These are phyloP conservation scores for Porites cylindrica DNA, from an alignment of 92 coral and sea anemone species.

Conservation along the genomic window DNA sequence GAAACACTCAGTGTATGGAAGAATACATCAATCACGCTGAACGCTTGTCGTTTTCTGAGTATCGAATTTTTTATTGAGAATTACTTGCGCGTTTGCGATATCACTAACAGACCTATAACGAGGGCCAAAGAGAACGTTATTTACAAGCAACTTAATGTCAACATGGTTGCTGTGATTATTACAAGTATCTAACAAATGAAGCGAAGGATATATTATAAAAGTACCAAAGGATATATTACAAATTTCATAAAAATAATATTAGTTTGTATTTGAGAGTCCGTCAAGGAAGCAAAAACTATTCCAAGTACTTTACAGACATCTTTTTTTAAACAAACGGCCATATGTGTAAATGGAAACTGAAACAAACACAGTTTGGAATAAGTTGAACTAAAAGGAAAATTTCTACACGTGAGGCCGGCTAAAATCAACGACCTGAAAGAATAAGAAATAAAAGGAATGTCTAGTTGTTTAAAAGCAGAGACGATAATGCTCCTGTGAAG, in stretches of 20 bases:
- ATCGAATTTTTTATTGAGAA: no score
- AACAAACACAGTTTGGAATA: not conserved
- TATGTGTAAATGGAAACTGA: not conserved
- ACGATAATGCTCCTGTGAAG: no score
- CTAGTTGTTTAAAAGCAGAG: no score
- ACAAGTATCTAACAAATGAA: not conserved
- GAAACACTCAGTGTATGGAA: no score
- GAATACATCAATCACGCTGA: no score
- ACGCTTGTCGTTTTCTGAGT: no score
- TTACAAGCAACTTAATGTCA: not conserved
- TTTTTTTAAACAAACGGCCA: not conserved
- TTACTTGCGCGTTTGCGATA: no score
- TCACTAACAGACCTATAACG: no score
- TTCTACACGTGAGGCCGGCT: no score
- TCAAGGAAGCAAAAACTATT: not conserved
- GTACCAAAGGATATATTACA: not conserved
- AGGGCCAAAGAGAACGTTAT: not conserved
- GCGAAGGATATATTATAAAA: not conserved
- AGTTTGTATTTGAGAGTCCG: not conserved
- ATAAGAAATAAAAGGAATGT: no score
- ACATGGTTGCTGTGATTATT: not conserved
- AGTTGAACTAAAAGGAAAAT: not conserved
- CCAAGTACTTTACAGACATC: not conserved
- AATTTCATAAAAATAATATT: not conserved
- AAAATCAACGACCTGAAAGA: no score